A percentile compares a stretch with the other conserved stretches of the same genome.
Evolutionary conservation across 2,888 invertebrate species (phyloP).

Genomic region (Brenthis ino): DNA sequence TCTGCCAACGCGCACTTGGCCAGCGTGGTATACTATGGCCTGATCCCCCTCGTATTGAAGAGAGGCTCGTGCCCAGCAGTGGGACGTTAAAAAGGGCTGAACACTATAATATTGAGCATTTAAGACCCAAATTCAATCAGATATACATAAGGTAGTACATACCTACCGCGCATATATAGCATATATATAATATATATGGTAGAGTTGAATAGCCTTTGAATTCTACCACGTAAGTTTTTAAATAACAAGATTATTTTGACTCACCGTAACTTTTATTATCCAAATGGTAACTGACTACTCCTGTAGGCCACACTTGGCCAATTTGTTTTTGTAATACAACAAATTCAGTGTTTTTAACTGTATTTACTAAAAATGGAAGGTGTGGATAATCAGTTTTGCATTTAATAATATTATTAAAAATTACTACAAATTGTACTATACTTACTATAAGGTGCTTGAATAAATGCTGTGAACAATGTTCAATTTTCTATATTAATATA

Average conservation of each 20-base stretch:
- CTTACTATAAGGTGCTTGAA: slow-evolving; percentile 27
- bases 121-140: no score
- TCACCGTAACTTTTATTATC: slow-evolving; percentile 43
- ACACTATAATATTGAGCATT: no score
- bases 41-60: no score
- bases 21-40: no score
- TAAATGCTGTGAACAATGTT: slow-evolving; percentile 16
- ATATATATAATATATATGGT: no score
- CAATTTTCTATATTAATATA: not conserved
- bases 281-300: slow-evolving; percentile 43
- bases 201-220: no score
- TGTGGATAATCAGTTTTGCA: not conserved
- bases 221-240: no score
- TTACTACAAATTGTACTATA: not conserved
- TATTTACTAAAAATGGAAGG: slow-evolving; percentile 19
- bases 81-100: no score
- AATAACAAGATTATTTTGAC: slow-evolving; percentile 4
- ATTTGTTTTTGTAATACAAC: slow-evolving; percentile 28
- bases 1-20: no score
- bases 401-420: not conserved
- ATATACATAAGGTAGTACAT: no score
- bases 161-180: no score
- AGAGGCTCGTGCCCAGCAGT: no score
- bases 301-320: slow-evolving; percentile 41
- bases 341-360: slow-evolving; percentile 11